Percentiles rank a stretch among this genome's conserved stretches.
phyloP scores from a whole-genome alignment of 2,113 vertebrate genomes.

The Pelecanoides urinatrix region DNA sequence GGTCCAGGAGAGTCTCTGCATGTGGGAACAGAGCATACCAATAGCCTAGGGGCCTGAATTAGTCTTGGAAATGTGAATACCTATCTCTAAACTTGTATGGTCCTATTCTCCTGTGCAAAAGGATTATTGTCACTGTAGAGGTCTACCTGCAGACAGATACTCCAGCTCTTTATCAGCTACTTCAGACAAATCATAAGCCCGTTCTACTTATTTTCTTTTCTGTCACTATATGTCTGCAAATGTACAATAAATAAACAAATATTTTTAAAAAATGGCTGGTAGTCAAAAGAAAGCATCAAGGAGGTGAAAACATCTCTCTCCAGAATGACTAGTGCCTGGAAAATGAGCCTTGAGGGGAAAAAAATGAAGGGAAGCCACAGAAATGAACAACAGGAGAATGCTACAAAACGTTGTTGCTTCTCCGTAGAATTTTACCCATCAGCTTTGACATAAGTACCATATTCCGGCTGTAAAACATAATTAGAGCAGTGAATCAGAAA shows the following conservation, averaged over 20 bases:
- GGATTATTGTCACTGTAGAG: neutral
- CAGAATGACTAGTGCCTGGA: neutral
- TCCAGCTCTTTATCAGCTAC: neutral
- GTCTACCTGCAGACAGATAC: neutral
- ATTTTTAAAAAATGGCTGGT: conserved; percentile 28
- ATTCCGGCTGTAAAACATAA: conserved; percentile 67
- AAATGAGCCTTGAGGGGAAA: conserved; percentile 35
- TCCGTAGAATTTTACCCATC: conserved; percentile 61
- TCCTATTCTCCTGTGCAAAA: neutral
- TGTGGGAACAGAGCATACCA: neutral
- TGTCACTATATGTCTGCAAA: conserved; percentile 6
- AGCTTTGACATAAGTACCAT: conserved; percentile 66
- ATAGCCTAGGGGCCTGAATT: neutral
- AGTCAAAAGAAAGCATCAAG: conserved; percentile 32
- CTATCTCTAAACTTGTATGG: neutral
- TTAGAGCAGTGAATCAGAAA: conserved; percentile 70
- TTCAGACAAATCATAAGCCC: conserved; percentile 10
- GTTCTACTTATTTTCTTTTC: conserved; percentile 1
- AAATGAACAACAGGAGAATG: conserved; percentile 62
- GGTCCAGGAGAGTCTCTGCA: neutral
- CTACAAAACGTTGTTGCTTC: conserved; percentile 48
- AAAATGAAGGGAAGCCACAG: conserved; percentile 48
- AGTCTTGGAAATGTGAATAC: neutral
- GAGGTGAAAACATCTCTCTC: conserved; percentile 27
- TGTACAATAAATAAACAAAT: conserved; percentile 41